Base-by-base conservation (phyloP, 1,140 invertebrate species). In the Amphibalanus amphitrite region DNA sequence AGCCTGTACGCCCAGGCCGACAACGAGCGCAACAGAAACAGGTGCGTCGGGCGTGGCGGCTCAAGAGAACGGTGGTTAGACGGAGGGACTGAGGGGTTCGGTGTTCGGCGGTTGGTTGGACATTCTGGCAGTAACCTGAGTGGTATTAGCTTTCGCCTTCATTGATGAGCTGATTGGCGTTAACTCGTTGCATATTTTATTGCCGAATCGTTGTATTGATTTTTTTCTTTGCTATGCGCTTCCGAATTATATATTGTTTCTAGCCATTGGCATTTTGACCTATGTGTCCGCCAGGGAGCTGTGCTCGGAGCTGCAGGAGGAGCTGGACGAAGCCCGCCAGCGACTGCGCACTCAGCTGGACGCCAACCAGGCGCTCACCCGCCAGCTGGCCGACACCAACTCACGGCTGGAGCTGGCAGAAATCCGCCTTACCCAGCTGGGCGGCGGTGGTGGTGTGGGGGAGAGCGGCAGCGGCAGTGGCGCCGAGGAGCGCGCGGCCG, bases 361-460 rank as follows among this genome's bases (percentile, higher is more conserved):
- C 1, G 86, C 88, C 75, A 80, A 83, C 76, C 72, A 79, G 67
- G 79, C 75, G 64, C 75, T 88, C 10, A 80, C 85, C 75, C 79
- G 85, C 71, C 82, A 83, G 75, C 77, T 88, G 6, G 79, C 84
- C 74, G 85, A 89, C 72, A 82, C 86, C 74, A 80, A 79, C 30
- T 83, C 83, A 17, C 82, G 86, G 75, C 78, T 89, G 69, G 85
- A 86, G 64, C 82, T 89, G 76, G 83, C 85, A 68, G 84, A 89
- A 76, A 77, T 90, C n/a, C 85, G 85, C 79, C 82, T 87, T 40
- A 85, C 89, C 75, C 88, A 90, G 80, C 80, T 87, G 70, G 73
- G 71, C 69, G 67, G 20, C 73, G 40, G 59, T 70, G 59, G 29
- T 71, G 30, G 59, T 28, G 64, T 67, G 74, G 38, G 71, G n/a